These are phyloP conservation scores for Oncorhynchus keta DNA, from an alignment of 2,113 vertebrate genomes.

Conservation along the genomic window DNA sequence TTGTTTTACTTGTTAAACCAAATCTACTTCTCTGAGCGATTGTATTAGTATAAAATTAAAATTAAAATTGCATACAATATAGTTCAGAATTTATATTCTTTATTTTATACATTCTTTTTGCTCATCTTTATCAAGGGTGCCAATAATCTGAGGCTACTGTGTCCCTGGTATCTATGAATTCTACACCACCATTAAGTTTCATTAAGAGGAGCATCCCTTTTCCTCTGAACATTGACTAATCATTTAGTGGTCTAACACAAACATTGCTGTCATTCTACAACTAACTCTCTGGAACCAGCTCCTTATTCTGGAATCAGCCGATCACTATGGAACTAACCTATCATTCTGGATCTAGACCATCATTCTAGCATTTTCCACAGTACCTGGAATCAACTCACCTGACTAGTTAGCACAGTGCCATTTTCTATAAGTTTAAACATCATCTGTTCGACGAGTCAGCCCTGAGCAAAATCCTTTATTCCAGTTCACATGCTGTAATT, in stretches of 20 bases:
- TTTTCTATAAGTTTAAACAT: conserved; percentile 8
- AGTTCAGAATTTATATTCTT: too few species aligned
- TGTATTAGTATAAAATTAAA: too few species aligned
- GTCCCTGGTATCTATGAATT: conserved; percentile 5
- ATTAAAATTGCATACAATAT: too few species aligned
- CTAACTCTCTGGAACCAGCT: too few species aligned
- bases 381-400: neutral
- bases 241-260: neutral
- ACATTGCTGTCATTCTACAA: neutral
- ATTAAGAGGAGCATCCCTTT: neutral
- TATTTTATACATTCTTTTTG: too few species aligned
- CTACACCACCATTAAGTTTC: neutral
- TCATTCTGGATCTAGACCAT: neutral
- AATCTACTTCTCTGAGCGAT: too few species aligned
- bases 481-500: conserved; percentile 11
- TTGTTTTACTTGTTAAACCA: too few species aligned
- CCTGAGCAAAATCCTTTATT: conserved; percentile 26
- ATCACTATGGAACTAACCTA: too few species aligned
- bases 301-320: too few species aligned
- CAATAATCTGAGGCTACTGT: neutral
- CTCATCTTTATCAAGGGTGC: too few species aligned
- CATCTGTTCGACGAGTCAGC: conserved; percentile 11
- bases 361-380: neutral
- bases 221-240: neutral
- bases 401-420: conserved; percentile 11